Evolutionary conservation across 1,140 invertebrate species (phyloP).

Genomic region (Druon quercuslanigerum): DNA sequence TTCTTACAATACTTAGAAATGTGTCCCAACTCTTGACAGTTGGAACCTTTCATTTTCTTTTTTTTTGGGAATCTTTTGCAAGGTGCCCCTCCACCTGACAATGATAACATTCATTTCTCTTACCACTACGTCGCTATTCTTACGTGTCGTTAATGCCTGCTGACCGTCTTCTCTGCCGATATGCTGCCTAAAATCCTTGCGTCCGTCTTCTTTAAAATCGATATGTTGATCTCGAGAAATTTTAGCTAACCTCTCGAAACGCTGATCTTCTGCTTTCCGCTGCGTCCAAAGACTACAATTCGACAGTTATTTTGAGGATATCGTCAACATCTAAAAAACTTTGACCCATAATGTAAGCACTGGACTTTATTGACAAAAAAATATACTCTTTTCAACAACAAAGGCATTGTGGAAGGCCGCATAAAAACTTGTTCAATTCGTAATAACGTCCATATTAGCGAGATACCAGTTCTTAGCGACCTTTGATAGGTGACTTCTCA

Average conservation of each 20-base stretch:
- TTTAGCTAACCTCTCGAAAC: background rate
- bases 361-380: constrained; percentile 42
- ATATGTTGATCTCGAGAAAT: no score
- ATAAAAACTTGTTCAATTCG: constrained; percentile 19
- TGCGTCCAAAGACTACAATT: constrained; percentile 32
- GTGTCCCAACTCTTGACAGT: no score
- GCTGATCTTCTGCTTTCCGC: constrained; percentile 26
- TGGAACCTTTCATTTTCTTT: no score
- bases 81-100: constrained; percentile 6
- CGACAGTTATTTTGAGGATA: constrained; percentile 34
- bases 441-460: constrained; percentile 3
- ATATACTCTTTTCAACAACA: constrained; percentile 5
- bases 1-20: no score
- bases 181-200: no score
- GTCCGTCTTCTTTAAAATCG: no score
- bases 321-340: no score
- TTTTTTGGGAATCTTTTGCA: no score
- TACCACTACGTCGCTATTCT: no score
- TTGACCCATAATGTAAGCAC: no score
- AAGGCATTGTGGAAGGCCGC: constrained; percentile 25
- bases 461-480: constrained; percentile 38
- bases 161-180: background rate
- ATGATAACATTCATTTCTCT: constrained; percentile 6
- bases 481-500: constrained; percentile 28
- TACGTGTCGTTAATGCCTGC: background rate